A percentile compares a stretch with the other conserved stretches of the same genome.
Evolutionary conservation across 2,113 vertebrate genomes (phyloP).

Genomic region (Lepus timidus): DNA sequence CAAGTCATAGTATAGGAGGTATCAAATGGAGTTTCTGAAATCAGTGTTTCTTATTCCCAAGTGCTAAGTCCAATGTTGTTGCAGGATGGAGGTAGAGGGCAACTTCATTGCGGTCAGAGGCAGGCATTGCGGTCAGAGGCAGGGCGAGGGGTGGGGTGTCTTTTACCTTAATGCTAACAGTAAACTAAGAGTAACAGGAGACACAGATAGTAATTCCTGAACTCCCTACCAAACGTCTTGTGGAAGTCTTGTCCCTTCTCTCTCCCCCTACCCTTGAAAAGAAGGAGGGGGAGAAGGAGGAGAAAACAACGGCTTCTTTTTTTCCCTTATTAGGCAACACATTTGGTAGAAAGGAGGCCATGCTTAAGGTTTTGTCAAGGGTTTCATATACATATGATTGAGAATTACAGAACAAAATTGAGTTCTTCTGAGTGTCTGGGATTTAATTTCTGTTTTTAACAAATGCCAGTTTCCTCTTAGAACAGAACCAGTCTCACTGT

Average conservation of each 20-base stretch:
- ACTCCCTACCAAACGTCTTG: constrained; percentile 25
- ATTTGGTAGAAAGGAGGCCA: constrained; percentile 29
- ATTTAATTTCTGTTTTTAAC: constrained; percentile 67
- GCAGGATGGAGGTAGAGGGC: background rate
- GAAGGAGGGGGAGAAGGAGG: background rate
- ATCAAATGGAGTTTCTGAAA: constrained; percentile 27
- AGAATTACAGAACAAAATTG: constrained; percentile 59
- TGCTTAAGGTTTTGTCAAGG: background rate
- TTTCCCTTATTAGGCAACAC: background rate
- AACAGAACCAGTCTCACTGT: constrained; percentile 62
- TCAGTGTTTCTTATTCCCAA: background rate
- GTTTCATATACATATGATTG: constrained; percentile 38
- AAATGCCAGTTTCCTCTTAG: constrained; percentile 73
- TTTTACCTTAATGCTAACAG: background rate
- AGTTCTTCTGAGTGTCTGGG: constrained; percentile 46
- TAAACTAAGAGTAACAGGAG: constrained; percentile 43
- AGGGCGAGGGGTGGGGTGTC: background rate
- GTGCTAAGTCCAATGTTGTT: background rate
- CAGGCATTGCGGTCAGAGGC: background rate
- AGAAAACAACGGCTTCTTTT: background rate
- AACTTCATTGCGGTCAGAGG: background rate
- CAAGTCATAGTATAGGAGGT: background rate
- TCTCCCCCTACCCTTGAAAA: background rate
- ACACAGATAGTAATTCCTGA: constrained; percentile 54
- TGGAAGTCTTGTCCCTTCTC: background rate